Evolutionary conservation across 2,113 vertebrate species (phyloP).

Genomic region (Uropsilus gracilis): DNA sequence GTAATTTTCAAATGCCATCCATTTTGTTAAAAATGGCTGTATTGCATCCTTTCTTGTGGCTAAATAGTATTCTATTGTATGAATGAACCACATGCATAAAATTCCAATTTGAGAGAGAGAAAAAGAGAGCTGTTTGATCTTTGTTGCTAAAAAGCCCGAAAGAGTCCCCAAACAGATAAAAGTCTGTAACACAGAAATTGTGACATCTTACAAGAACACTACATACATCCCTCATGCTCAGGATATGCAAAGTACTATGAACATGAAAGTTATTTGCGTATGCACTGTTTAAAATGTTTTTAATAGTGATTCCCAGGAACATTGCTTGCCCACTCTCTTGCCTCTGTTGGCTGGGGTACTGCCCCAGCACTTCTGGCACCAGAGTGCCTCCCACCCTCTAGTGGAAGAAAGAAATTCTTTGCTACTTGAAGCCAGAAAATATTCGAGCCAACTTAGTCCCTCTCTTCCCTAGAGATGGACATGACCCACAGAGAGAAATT

Average conservation of each 20-base stretch:
- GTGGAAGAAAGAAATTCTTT: background rate
- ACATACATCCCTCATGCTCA: background rate
- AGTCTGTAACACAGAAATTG: background rate
- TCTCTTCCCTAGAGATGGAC: background rate
- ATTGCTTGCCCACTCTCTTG: background rate
- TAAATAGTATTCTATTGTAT: too few relatives aligned
- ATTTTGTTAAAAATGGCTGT: too few relatives aligned
- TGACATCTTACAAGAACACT: background rate
- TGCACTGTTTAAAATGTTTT: background rate
- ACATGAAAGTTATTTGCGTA: background rate
- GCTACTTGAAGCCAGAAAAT: background rate
- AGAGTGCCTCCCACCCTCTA: background rate
- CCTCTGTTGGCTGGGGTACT: too few relatives aligned
- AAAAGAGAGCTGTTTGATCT: background rate
- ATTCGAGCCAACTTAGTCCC: background rate
- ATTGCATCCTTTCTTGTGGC: too few relatives aligned
- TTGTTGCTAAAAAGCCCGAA: background rate
- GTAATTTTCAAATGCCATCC: too few relatives aligned
- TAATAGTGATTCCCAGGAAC: background rate
- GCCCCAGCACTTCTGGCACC: accelerated
- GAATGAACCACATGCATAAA: too few relatives aligned
- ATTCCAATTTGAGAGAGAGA: background rate
- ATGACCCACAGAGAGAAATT: background rate
- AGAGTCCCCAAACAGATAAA: background rate
- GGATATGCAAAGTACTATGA: background rate